These are phyloP conservation scores for Ommatoiulus sabulosus DNA, from an alignment of 2,888 invertebrate species.

Conservation along the genomic window DNA sequence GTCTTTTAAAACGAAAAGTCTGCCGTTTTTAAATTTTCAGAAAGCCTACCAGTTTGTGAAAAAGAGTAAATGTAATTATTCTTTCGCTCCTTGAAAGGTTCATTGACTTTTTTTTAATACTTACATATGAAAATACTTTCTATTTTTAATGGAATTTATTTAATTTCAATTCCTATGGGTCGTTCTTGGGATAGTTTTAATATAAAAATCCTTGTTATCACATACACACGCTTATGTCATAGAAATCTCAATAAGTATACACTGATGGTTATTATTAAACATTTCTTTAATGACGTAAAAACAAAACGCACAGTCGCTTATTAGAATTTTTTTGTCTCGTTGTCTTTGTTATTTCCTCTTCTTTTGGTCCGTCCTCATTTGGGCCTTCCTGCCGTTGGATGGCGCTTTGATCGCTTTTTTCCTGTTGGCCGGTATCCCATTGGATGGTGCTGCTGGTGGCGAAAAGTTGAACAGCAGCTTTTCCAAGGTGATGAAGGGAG, in stretches of 20 bases:
- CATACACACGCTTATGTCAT: too few relatives aligned
- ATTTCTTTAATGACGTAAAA: constrained; percentile 38
- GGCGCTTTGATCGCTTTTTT: not conserved
- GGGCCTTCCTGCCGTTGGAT: not conserved
- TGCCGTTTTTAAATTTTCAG: too few relatives aligned
- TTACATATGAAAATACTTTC: too few relatives aligned
- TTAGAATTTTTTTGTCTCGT: not conserved
- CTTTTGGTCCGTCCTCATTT: not conserved
- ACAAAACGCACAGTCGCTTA: not conserved
- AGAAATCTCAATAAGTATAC: not conserved
- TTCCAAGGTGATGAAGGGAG: constrained; percentile 48
- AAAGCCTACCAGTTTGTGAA: too few relatives aligned
- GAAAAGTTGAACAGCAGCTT: not conserved
- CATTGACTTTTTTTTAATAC: too few relatives aligned
- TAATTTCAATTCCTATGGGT: too few relatives aligned
- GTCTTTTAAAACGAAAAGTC: too few relatives aligned
- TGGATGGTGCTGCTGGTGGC: not conserved
- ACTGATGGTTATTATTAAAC: not conserved
- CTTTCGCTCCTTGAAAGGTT: too few relatives aligned
- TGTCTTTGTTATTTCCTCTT: not conserved
- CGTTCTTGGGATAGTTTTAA: too few relatives aligned
- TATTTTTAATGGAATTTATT: too few relatives aligned
- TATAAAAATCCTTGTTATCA: too few relatives aligned
- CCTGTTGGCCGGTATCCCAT: not conserved
- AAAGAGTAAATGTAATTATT: too few relatives aligned